Evolutionary conservation across 2,113 vertebrate species (phyloP), one percentile per base, ranked within the genome.

Genomic region (Rhineura floridana): DNA sequence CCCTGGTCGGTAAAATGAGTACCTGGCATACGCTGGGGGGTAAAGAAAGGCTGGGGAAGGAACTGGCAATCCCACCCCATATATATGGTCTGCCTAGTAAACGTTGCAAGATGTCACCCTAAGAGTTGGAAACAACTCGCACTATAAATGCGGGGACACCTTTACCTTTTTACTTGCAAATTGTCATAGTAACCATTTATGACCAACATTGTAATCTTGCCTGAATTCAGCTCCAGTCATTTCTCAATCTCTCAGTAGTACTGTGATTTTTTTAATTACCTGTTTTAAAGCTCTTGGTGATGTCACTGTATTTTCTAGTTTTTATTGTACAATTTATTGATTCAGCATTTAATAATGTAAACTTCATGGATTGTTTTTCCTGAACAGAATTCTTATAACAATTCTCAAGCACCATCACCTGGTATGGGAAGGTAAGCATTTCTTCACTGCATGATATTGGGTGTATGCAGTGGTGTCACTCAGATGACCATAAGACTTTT

Each of bases 331-430:
- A 76, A 67, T 42, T 0, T 9, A 0, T 4, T 90, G 73, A 33
- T 50, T n/a, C 70, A 17, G 1, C 5, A 23, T n/a, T 3, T 13
- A 86, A 3, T 4, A 83, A 65, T 33, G 12, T 52, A 19, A 91
- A 8, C 48, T 88, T 39, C 91, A 36, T 93, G n/a, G 33, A n/a
- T 70, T n/a, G 33, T 70, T 94, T 91, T 92, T 42, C 69, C 73
- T 76, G 12, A 89, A 87, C 96, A 99, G 99, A 99, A 99, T 96
- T 99, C 98, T 87, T 97, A 99, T 59, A 99, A 98, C 94, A 99
- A 99, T 96, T 99, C 98, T 96, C 98, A 99, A 98, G 98, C 98
- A 90, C 98, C 98, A 17, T 99, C 99, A 95, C 99, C 98, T 97
- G 98, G 99, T 91, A 97, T 99, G 95, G 98, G 98, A 97, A 99